Conservation (phyloP, 2,113 vertebrate genomes). For the Tretioscincus oriximinensis region DNA sequence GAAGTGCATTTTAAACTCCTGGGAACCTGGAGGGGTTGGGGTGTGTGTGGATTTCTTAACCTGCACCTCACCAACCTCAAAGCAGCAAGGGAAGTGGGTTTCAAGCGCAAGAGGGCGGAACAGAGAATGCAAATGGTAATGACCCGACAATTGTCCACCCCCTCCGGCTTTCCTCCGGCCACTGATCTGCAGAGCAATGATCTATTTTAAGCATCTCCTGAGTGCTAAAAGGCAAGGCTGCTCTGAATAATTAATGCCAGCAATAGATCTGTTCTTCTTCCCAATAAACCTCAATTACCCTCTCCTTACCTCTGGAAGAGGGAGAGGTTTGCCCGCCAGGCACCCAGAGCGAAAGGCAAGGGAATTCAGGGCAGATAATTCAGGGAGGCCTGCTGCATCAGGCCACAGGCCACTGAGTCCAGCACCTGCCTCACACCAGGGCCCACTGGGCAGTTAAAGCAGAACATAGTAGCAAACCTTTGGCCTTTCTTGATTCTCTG, state of each 20-base stretch:
- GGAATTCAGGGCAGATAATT: too few species aligned
- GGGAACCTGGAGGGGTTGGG: not conserved
- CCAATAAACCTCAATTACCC: conserved; percentile 5
- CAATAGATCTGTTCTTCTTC: not conserved
- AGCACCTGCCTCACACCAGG: too few species aligned
- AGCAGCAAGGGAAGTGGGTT: not conserved
- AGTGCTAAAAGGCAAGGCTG: not conserved
- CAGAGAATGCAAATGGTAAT: too few species aligned
- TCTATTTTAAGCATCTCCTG: conserved; percentile 3
- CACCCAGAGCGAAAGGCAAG: too few species aligned
- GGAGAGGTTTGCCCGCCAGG: not conserved
- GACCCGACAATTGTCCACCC: not conserved
- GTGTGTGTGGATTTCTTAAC: not conserved
- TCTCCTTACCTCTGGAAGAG: not conserved
- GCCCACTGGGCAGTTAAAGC: too few species aligned
- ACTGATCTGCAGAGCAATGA: not conserved
- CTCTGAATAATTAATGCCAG: conserved; percentile 1
- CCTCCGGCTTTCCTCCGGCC: not conserved
- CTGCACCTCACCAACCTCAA: not conserved
- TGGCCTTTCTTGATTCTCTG: too few species aligned
- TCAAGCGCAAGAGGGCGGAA: not conserved
- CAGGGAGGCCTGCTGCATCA: too few species aligned
- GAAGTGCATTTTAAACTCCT: not conserved
- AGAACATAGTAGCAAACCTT: too few species aligned
- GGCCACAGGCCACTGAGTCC: too few species aligned